phyloP scores from a whole-genome alignment of 1,140 invertebrate species.

The Drosophila nigrodunni region DNA sequence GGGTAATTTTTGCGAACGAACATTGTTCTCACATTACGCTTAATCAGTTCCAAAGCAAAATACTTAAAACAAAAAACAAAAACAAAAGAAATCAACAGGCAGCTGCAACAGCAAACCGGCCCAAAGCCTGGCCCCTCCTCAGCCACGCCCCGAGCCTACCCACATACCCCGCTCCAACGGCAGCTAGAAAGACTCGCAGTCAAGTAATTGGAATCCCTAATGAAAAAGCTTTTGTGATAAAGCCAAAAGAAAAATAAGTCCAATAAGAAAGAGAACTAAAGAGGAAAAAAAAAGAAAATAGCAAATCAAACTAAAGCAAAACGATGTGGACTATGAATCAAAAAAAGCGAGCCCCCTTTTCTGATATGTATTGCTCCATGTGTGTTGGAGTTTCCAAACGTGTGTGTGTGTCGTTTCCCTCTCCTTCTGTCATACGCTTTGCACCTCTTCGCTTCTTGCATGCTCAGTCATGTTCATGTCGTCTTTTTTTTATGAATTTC shows the following conservation, averaged over 20 bases:
- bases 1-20: constrained; percentile 41
- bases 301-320: constrained; percentile 49
- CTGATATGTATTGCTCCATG: neutral
- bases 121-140: neutral
- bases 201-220: constrained; percentile 67
- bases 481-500: constrained; percentile 60
- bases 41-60: constrained; percentile 63
- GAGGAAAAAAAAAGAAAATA: constrained; percentile 22
- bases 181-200: constrained; percentile 19
- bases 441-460: constrained; percentile 57
- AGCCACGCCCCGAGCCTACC: no score
- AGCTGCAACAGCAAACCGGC: constrained; percentile 35
- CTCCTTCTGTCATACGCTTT: constrained; percentile 17
- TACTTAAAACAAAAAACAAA: constrained; percentile 10
- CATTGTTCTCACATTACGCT: constrained; percentile 68
- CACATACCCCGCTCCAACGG: neutral
- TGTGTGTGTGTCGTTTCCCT: neutral
- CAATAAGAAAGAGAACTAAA: constrained; percentile 5
- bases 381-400: neutral
- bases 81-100: constrained; percentile 55
- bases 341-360: constrained; percentile 76
- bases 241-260: constrained; percentile 17
- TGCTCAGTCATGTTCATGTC: constrained; percentile 68
- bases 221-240: constrained; percentile 51
- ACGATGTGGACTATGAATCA: constrained; percentile 50